Evolutionary conservation across 1,140 invertebrate species (phyloP), one percentile per base, ranked within the genome.

Genomic region (Euwallacea fornicatus): DNA sequence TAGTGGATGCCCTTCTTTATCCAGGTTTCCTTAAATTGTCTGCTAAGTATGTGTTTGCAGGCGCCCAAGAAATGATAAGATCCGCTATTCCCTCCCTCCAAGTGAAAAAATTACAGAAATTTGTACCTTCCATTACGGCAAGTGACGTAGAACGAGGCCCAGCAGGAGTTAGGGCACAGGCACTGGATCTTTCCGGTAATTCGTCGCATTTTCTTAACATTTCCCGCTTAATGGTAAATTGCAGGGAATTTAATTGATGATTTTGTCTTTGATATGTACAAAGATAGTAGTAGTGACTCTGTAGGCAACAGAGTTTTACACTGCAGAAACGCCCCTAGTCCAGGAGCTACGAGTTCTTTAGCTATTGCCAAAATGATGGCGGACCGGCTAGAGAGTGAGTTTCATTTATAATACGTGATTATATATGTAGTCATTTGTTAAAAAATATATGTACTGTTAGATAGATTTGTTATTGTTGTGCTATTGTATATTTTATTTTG

Each of bases 291-390:
- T n/a, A 13, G 44, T 7, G 54, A 58, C 13, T 55, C 61, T 21
- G 59, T 75, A 10, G 44, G 62, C 7, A 73, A 47, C 15, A 67
- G 74, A 56, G 59, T 75, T 7, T 59, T 75, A 6, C 72, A 75
- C 21, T 73, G 68, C 15, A 60, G 66, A 33, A 73, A 73, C 55
- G 56, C 67, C 9, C 74, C 74, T 11, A 75, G 71, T 64, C 74
- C 74, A 6, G 74, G 67, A 6, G 74, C 74, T 13, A 75, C 74
- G 6, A 71, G 63, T 59, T 71, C 63, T 8, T 43, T 75, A 41
- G 74, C 74, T 50, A 75, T 75, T 47, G 74, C 74, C 21, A 72
- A 73, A 50, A 75, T 75, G 74, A 75, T 75, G 64, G 71, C 68
- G n/a, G 71, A 73, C n/a, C 70, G 71, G 59, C 42, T 72, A 8